These are phyloP conservation scores for Denticeps clupeoides DNA, from an alignment of 2,797 vertebrate species.

Conservation along the genomic window DNA sequence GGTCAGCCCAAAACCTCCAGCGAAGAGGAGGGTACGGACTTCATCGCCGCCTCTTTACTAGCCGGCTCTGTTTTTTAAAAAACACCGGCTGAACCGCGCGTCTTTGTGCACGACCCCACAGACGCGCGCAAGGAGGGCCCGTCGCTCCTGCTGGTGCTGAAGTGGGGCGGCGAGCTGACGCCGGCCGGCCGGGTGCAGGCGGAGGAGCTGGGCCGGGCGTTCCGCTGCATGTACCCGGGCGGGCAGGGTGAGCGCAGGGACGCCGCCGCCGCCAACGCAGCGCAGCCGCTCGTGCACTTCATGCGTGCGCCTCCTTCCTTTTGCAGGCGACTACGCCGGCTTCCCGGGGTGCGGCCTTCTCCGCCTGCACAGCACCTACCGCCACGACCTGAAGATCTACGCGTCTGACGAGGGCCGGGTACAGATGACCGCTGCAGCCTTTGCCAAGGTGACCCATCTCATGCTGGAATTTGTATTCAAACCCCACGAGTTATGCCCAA, in stretches of 20 bases:
- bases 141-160: slow-evolving; percentile 83
- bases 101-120: slow-evolving; percentile 29
- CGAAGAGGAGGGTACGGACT: slow-evolving; percentile 79
- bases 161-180: slow-evolving; percentile 93
- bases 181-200: slow-evolving; percentile 87
- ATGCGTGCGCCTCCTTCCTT: neutral
- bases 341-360: slow-evolving; percentile 94
- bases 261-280: neutral
- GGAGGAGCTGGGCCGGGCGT: slow-evolving; percentile 87
- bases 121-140: slow-evolving; percentile 68
- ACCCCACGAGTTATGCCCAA: no score
- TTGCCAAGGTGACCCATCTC: slow-evolving; percentile 87
- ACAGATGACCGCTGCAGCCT: slow-evolving; percentile 97
- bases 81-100: neutral
- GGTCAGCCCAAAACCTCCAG: slow-evolving; percentile 84
- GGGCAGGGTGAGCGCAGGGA: slow-evolving; percentile 87
- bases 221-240: slow-evolving; percentile 95
- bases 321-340: slow-evolving; percentile 88
- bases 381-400: slow-evolving; percentile 97
- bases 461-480: no score
- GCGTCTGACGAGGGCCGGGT: slow-evolving; percentile 94
- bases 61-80: no score
- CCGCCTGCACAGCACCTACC: slow-evolving; percentile 91
- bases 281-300: neutral
- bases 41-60: no score